Conservation (phyloP, 2,888 invertebrate species). For the Lymantria monacha region DNA sequence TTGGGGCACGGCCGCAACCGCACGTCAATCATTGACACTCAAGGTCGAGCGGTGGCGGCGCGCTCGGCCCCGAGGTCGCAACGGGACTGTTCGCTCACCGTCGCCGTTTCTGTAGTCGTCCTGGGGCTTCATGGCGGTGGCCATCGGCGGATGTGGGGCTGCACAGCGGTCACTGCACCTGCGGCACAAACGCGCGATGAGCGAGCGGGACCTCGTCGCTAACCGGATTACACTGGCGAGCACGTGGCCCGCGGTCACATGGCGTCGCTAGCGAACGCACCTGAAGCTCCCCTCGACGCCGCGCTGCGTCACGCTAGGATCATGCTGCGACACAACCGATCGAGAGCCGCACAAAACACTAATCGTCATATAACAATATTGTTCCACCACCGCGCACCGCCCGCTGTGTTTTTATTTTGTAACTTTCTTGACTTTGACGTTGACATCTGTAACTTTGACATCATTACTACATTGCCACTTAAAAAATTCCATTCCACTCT, state of each 20-base stretch:
- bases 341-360: slow-evolving; percentile 17
- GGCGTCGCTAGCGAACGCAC: slow-evolving; percentile 50
- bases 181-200: slow-evolving; percentile 21
- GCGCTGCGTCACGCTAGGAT: neutral
- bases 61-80: no score
- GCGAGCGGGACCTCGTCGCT: slow-evolving; percentile 18
- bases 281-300: slow-evolving; percentile 36
- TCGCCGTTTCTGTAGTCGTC: slow-evolving; percentile 62
- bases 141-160: neutral
- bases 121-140: slow-evolving; percentile 53
- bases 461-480: slow-evolving; percentile 23
- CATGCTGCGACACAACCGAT: slow-evolving; percentile 14
- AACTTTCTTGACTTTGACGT: slow-evolving; percentile 5
- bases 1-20: neutral
- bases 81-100: slow-evolving; percentile 40
- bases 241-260: slow-evolving; percentile 48
- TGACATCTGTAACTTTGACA: slow-evolving; percentile 13
- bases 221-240: slow-evolving; percentile 47
- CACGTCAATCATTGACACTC: slow-evolving; percentile 7
- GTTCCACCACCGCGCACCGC: slow-evolving; percentile 35
- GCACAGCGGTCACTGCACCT: slow-evolving; percentile 16
- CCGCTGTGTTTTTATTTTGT: slow-evolving; percentile 46
- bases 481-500: neutral
- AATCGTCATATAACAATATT: slow-evolving; percentile 7
- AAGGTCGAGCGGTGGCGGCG: slow-evolving; percentile 21